phyloP scores from a whole-genome alignment of 2,888 invertebrate genomes.

The Ectobius pallidus region DNA sequence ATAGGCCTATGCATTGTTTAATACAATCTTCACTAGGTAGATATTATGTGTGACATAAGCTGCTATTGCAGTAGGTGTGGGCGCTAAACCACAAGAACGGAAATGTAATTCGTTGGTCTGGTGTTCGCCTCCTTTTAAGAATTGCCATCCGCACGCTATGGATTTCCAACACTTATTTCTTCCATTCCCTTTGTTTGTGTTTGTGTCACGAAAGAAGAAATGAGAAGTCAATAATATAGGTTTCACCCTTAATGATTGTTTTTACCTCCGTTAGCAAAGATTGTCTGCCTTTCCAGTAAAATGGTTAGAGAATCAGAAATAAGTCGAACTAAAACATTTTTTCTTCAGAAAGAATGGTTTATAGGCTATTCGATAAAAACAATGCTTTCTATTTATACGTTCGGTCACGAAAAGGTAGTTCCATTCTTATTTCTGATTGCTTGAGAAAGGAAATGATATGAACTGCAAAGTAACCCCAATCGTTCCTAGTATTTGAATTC shows the following conservation, averaged over 20 bases:
- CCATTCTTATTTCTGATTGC: background rate
- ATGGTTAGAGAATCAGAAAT: constrained; percentile 3
- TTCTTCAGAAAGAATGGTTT: background rate
- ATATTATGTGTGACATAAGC: no score
- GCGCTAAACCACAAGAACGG: constrained; percentile 13
- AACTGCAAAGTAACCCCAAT: background rate
- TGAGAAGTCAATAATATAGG: background rate
- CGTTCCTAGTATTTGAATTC: background rate
- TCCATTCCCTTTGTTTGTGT: background rate
- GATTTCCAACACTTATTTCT: background rate
- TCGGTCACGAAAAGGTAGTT: background rate
- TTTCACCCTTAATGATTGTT: background rate
- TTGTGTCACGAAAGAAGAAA: constrained; percentile 8
- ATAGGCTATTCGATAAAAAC: background rate
- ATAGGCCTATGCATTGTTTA: no score
- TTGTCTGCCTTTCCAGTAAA: background rate
- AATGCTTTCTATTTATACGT: background rate
- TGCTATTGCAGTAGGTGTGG: background rate
- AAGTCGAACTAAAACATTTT: background rate
- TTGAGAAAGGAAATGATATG: background rate
- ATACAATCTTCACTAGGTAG: no score
- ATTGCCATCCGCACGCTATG: constrained; percentile 13
- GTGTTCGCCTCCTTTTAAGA: background rate
- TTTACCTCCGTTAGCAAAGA: constrained; percentile 5
- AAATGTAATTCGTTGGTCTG: constrained; percentile 8